Evolutionary conservation across 2,113 vertebrate species (phyloP).

Genomic region (Oreotrochilus melanogaster): DNA sequence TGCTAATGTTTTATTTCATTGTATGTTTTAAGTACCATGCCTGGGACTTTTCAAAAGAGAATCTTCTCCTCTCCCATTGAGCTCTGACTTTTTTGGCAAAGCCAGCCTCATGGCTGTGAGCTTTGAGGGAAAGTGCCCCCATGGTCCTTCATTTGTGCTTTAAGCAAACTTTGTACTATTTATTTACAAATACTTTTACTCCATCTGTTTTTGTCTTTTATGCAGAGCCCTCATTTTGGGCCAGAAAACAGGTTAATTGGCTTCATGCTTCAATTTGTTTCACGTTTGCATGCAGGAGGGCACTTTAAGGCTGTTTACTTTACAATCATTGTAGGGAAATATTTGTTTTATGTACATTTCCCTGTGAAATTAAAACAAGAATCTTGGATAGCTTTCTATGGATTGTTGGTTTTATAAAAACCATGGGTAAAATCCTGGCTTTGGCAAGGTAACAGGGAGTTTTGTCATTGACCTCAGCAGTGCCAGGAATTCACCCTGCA

Average conservation of each 20-base stretch:
- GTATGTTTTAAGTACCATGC: neutral
- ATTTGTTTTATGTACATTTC: neutral
- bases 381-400: neutral
- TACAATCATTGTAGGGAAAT: neutral
- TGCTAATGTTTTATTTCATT: neutral
- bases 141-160: neutral
- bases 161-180: neutral
- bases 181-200: neutral
- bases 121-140: neutral
- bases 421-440: neutral
- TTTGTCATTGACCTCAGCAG: neutral
- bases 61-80: accelerated
- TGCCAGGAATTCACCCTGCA: neutral
- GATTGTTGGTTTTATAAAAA: neutral
- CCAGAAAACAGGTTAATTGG: neutral
- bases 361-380: neutral
- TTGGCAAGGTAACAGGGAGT: accelerated
- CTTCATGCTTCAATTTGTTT: neutral
- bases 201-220: neutral
- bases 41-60: neutral
- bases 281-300: neutral
- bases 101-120: neutral
- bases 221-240: neutral
- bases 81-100: neutral
- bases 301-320: neutral